A percentile compares a stretch with the other conserved stretches of the same genome.
Conservation (phyloP, 1,140 invertebrate species). For the Chironomus striatipennis region DNA sequence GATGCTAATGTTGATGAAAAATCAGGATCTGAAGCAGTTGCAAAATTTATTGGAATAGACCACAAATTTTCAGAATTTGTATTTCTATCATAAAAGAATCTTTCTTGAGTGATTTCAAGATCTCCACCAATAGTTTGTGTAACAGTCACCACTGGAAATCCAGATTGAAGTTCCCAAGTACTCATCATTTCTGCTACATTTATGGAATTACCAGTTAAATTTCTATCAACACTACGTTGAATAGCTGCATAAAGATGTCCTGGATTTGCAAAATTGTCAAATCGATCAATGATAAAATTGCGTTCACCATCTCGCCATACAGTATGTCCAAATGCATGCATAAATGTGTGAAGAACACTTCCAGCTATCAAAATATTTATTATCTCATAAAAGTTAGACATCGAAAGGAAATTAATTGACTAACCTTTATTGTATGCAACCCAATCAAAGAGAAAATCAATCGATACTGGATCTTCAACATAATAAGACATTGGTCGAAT, state of each 20-base stretch:
- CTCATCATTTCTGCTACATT: conserved; percentile 40
- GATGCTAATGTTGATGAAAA: conserved; percentile 30
- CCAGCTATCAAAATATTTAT: no score
- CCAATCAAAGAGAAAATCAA: conserved; percentile 57
- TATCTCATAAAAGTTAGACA: no score
- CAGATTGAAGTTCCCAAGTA: neutral
- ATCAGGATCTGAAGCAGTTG: conserved; percentile 24
- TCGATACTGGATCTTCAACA: conserved; percentile 57
- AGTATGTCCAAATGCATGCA: conserved; percentile 71
- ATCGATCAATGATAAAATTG: neutral
- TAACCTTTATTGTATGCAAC: conserved; percentile 56
- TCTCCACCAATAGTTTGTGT: neutral
- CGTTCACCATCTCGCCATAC: neutral
- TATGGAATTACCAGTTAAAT: conserved; percentile 23
- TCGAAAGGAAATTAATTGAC: no score
- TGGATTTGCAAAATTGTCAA: conserved; percentile 30
- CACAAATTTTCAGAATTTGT: conserved; percentile 27
- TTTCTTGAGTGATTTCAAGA: neutral
- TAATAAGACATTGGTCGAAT: conserved; percentile 68
- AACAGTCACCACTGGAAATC: neutral
- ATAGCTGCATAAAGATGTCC: conserved; percentile 43
- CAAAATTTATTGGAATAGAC: conserved; percentile 34
- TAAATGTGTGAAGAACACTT: conserved; percentile 84
- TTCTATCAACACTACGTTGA: conserved; percentile 40
- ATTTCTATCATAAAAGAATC: neutral